Evolutionary conservation across 1,140 invertebrate genomes (phyloP).

Genomic region (Drosophila obscura): DNA sequence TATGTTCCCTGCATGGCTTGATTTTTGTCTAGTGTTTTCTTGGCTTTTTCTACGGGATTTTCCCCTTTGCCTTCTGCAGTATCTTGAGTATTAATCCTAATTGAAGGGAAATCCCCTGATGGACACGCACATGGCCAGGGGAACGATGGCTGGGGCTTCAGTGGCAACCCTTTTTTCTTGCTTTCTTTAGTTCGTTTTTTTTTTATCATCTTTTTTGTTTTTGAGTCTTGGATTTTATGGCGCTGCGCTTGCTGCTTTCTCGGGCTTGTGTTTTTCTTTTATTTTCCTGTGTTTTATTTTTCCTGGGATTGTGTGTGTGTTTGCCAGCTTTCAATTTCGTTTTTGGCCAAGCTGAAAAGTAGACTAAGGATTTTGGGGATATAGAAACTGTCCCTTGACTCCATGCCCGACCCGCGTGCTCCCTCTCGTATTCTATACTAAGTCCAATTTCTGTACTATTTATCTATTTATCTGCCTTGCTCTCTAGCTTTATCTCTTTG

Average conservation of each 20-base stretch:
- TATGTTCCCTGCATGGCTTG: background rate
- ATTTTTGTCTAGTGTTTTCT: constrained; percentile 33
- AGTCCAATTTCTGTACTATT: background rate
- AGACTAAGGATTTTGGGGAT: constrained; percentile 38
- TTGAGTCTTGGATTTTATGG: too few relatives aligned
- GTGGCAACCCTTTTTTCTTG: constrained; percentile 65
- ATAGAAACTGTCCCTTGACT: constrained; percentile 21
- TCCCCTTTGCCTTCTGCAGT: constrained; percentile 30
- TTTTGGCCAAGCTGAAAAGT: constrained; percentile 21
- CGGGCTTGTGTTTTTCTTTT: too few relatives aligned
- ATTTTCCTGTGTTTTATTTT: constrained; percentile 10
- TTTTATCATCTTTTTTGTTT: too few relatives aligned
- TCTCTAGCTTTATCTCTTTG: background rate
- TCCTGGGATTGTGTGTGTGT: background rate
- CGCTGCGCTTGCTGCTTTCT: too few relatives aligned
- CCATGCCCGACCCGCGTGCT: constrained; percentile 7
- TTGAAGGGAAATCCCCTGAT: constrained; percentile 81
- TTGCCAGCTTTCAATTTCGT: too few relatives aligned
- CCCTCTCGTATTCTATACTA: background rate
- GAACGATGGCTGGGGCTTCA: constrained; percentile 11
- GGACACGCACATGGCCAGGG: constrained; percentile 56
- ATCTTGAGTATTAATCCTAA: constrained; percentile 82
- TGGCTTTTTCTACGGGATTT: constrained; percentile 16
- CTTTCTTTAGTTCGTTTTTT: constrained; percentile 28
- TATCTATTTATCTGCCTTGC: constrained; percentile 30